Percentiles rank a stretch among this genome's conserved stretches.
Evolutionary conservation across 2,113 vertebrate genomes (phyloP).

Genomic region (Amblyopsis rosae): DNA sequence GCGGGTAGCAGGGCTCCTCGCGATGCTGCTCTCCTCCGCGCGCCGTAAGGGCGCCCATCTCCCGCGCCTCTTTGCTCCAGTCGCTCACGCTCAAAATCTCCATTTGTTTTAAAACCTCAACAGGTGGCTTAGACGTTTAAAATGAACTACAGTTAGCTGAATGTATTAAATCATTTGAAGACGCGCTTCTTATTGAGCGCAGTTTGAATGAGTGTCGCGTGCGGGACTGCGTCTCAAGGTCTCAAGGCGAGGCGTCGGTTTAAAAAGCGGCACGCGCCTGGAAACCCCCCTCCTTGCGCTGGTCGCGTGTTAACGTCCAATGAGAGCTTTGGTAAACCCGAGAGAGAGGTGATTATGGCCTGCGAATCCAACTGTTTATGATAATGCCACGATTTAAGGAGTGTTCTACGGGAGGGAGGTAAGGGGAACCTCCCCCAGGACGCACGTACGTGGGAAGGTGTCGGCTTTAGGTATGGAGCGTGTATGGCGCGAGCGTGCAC

Average conservation of each 20-base stretch:
- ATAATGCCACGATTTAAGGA: slow-evolving; percentile 62
- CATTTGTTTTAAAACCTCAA: slow-evolving; percentile 56
- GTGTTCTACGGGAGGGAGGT: slow-evolving; percentile 69
- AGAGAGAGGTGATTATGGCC: slow-evolving; percentile 67
- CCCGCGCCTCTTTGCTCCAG: slow-evolving; percentile 65
- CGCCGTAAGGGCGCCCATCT: slow-evolving; percentile 41
- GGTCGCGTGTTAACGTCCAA: slow-evolving; percentile 93
- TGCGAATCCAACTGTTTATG: slow-evolving; percentile 60
- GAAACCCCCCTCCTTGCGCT: slow-evolving; percentile 86
- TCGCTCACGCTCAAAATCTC: slow-evolving; percentile 67
- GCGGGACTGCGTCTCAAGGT: slow-evolving; percentile 85
- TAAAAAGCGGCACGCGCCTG: slow-evolving; percentile 96
- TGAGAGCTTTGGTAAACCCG: slow-evolving; percentile 70
- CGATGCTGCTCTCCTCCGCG: slow-evolving; percentile 61
- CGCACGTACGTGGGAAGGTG: slow-evolving; percentile 60
- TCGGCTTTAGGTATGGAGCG: slow-evolving; percentile 44
- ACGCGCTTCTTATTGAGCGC: slow-evolving; percentile 43
- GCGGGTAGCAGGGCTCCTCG: slow-evolving; percentile 62
- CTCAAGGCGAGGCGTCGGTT: slow-evolving; percentile 84
- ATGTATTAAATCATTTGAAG: slow-evolving; percentile 7
- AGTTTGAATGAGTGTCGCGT: slow-evolving; percentile 72
- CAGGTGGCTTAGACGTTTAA: background rate
- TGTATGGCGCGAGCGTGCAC: slow-evolving; percentile 54
- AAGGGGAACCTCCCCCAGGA: slow-evolving; percentile 73
- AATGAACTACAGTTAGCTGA: background rate